Evolutionary conservation across 1,140 invertebrate species (phyloP).

Genomic region (Pomacea maculata): DNA sequence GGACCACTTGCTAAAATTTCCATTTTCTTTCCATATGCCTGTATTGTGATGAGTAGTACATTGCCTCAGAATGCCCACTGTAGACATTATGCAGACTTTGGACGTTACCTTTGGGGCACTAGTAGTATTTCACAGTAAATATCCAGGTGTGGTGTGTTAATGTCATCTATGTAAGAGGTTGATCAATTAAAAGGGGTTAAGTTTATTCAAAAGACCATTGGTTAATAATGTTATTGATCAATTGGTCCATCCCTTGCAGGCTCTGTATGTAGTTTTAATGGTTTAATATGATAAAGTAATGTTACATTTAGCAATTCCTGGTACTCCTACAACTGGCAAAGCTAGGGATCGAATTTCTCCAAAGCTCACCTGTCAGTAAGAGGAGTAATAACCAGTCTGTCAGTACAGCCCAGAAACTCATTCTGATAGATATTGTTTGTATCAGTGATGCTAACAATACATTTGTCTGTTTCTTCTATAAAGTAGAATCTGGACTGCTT

Average conservation of each 20-base stretch:
- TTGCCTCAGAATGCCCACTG: no score
- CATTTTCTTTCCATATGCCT: no score
- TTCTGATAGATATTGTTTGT: slow-evolving; percentile 96
- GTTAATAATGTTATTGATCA: not conserved
- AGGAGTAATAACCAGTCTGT: slow-evolving; percentile 94
- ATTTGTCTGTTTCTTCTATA: slow-evolving; percentile 93
- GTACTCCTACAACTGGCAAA: not conserved
- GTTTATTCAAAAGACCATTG: no score
- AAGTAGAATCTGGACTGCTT: slow-evolving; percentile 98
- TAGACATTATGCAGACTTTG: no score
- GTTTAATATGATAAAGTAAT: no score
- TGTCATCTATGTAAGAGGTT: no score
- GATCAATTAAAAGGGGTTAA: no score
- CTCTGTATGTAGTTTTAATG: not conserved
- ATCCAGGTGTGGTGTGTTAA: no score
- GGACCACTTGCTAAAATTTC: no score
- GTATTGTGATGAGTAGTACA: no score
- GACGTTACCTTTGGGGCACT: no score
- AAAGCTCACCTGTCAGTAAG: slow-evolving; percentile 85
- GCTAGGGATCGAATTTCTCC: not conserved
- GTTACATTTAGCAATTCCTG: not conserved
- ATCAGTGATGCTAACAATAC: slow-evolving; percentile 91
- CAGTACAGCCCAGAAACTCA: slow-evolving; percentile 96
- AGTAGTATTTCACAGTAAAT: no score
- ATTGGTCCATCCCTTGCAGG: not conserved